Percentiles rank a stretch among this genome's conserved stretches.
These are phyloP conservation scores for Drosophila melanosoma DNA, from an alignment of 2,888 invertebrate genomes.

Conservation along the genomic window DNA sequence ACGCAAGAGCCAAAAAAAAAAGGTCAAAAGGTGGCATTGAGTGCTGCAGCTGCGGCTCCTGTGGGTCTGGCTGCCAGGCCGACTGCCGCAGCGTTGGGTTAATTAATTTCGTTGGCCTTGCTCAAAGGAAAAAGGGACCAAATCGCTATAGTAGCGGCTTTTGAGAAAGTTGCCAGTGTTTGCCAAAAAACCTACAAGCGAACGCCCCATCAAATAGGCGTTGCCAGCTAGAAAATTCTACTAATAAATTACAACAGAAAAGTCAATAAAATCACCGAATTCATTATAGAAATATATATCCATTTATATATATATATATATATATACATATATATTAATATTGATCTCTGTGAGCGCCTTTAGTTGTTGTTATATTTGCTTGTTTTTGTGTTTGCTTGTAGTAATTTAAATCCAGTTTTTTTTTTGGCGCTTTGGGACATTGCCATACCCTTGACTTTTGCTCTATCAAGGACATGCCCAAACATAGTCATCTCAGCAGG, in stretches of 20 bases:
- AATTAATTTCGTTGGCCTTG: constrained; percentile 70
- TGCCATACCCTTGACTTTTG: constrained; percentile 69
- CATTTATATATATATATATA: constrained; percentile 13
- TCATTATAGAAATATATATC: constrained; percentile 65
- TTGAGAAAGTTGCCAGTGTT: constrained; percentile 54
- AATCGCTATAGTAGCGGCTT: constrained; percentile 25
- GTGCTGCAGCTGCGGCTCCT: constrained; percentile 42
- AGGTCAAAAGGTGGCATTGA: constrained; percentile 67
- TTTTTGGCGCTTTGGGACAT: constrained; percentile 29
- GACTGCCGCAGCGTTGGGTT: constrained; percentile 47
- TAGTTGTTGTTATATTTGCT: not conserved
- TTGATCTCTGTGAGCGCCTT: constrained; percentile 22
- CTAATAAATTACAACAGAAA: constrained; percentile 74
- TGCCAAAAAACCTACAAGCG: constrained; percentile 50
- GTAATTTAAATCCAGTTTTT: constrained; percentile 66
- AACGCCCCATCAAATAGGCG: constrained; percentile 55
- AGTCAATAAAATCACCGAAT: constrained; percentile 77
- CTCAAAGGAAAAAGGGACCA: constrained; percentile 39
- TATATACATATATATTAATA: constrained; percentile 15
- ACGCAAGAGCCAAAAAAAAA: constrained; percentile 31
- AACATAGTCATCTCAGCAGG: constrained; percentile 1
- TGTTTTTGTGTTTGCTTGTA: constrained; percentile 33
- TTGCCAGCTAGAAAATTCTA: constrained; percentile 41
- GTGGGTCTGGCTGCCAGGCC: constrained; percentile 37
- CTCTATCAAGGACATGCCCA: constrained; percentile 56